Conservation (phyloP, 2,113 vertebrate genomes). For the Notechis scutatus region DNA sequence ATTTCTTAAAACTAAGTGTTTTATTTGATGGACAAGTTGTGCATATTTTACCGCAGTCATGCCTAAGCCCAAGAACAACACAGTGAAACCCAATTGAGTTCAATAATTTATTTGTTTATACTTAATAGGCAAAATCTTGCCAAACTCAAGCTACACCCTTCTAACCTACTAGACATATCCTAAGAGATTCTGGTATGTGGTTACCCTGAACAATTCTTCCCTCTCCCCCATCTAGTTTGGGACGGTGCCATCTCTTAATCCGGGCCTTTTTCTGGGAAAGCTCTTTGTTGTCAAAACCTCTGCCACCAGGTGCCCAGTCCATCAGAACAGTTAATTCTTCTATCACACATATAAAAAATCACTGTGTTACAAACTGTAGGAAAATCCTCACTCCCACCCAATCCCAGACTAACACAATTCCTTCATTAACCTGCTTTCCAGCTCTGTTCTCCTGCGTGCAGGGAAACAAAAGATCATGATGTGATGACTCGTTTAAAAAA, state of each 20-base stretch:
- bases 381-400: no score
- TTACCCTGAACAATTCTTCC: neutral
- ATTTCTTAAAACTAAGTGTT: neutral
- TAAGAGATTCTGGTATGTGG: neutral
- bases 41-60: neutral
- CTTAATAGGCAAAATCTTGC: neutral
- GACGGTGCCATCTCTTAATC: neutral
- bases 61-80: neutral
- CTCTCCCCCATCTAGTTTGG: neutral
- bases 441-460: no score
- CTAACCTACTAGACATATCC: neutral
- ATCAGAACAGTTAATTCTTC: neutral
- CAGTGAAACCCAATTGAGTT: neutral
- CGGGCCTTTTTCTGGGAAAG: neutral
- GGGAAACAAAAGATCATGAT: no score
- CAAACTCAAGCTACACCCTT: neutral
- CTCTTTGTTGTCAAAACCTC: neutral
- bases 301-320: neutral
- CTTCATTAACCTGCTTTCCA: no score
- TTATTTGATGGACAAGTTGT: neutral
- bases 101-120: neutral
- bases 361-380: no score
- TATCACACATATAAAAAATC: neutral
- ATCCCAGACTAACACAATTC: no score
- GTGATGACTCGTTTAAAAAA: no score